Conservation (phyloP, 2,888 invertebrate genomes). For the Lottia gigantea region DNA sequence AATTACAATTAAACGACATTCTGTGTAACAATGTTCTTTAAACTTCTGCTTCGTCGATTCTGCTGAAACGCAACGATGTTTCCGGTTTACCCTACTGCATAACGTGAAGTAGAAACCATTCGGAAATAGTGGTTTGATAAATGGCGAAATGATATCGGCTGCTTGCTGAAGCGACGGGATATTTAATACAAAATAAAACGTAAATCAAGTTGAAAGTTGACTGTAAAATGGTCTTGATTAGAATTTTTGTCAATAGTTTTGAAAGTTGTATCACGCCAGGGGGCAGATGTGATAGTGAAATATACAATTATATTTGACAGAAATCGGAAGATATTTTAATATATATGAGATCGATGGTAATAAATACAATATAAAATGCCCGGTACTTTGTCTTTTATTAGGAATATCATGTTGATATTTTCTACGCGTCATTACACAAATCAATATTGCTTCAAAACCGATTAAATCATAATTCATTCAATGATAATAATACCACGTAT, state of each 20-base stretch:
- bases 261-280: neutral
- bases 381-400: too few relatives aligned
- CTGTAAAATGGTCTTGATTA: neutral
- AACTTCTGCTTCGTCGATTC: neutral
- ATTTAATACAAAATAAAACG: constrained; percentile 7
- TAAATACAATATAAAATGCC: neutral
- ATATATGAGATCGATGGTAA: neutral
- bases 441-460: too few relatives aligned
- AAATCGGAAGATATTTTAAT: constrained; percentile 6
- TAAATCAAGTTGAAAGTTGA: neutral
- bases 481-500: too few relatives aligned
- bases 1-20: neutral
- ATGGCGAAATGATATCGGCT: constrained; percentile 22
- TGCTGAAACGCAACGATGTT: neutral
- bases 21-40: neutral
- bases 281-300: constrained; percentile 1
- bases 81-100: neutral
- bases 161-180: constrained; percentile 10
- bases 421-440: too few relatives aligned
- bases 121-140: constrained; percentile 25
- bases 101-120: constrained; percentile 15
- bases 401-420: too few relatives aligned
- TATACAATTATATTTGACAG: neutral
- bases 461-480: too few relatives aligned
- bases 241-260: constrained; percentile 4